Evolutionary conservation across 2,888 invertebrate species (phyloP), one percentile per base, ranked within the genome.

Genomic region (Taphrorychus bicolor): DNA sequence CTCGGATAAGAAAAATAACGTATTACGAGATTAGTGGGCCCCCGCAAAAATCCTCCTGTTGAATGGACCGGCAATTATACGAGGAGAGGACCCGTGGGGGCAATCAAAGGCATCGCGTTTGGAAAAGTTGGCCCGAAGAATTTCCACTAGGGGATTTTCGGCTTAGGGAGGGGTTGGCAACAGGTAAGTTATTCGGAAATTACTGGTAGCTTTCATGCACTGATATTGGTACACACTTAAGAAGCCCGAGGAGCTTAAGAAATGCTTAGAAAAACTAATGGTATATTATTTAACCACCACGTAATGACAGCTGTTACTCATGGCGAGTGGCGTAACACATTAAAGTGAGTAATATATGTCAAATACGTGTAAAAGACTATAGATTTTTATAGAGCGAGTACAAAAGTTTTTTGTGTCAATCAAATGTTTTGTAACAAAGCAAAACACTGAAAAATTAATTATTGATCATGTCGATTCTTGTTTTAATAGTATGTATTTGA

Each of bases 31-130:
- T 45, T 45, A 45, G 45, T 45, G 16, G 7, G 5, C 45, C 18
- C 18, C 18, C 51, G 22, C 3, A 22, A 17, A 22, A 51, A 51
- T 51, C 51, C 51, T 51, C 51, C 19, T 51, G 51, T 51, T 51
- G 51, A 51, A 51, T 19, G 18, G 19, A 11, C 17, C n/a, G 19
- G 19, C 51, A 51, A 51, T 51, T 51, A 51, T 51, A 45, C 16
- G 45, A 18, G 32, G 18, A 45, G 45, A 45, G 18, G 45, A 2
- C 45, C 45, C 45, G 7, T 11, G 45, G 45, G 45, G 18, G 18
- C 18, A 45, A 45, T 45, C 45, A 18, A 14, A 18, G 18, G 45
- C 16, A 11, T 45, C 18, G 16, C 18, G 9, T 45, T 16, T 16
- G 45, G 16, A 45, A 45, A 45, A 16, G 32, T 32, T 32, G 32